Base-by-base conservation (phyloP, 2,797 vertebrate genomes). In the Phoeniculus purpureus region DNA sequence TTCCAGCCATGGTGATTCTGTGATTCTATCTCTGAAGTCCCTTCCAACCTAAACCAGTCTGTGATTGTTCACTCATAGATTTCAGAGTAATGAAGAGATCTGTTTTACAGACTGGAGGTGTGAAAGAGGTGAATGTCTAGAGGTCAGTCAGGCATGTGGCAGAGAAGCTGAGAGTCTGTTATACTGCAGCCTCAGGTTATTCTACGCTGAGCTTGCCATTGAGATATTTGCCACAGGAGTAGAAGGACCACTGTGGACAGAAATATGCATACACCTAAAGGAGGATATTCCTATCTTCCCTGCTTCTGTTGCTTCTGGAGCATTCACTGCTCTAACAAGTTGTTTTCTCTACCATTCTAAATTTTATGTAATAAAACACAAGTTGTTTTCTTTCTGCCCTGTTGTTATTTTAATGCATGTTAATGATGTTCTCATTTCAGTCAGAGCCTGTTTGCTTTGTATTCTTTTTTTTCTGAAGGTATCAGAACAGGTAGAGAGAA, bases 401-500 rank as follows among this genome's bases (percentile, higher is more conserved):
- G 3, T 32, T 70, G 15, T 32, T 87, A 16, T 47, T 37, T 81
- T 76, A 56, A 15, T 48, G 25, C 9, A 4, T 52, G 32, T 25
- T 58, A 32, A 59, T 82, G 18, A 50, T 3, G 3, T 50, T 15
- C 18, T 91, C 9, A 93, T 86, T 81, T 78, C 34, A 59, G 32
- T 16, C 62, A 74, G 14, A 3, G 13, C 72, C 10, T 2, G 54
- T 29, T 27, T 10, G 15, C 15, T 55, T 55, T 55, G 26, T 52
- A 3, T 32, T 32, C 9, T 66, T 82, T 67, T 93, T 76, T 45
- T 14, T 59, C 23, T 51, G 79, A 92, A 99, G 99, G 98, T 98
- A 85, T 98, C 98, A 3, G 98, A 98, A 80, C 98, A 97, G 2
- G 98, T 99, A 79, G 98, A 99, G 95, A 98, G 95, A 66, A 98